Percentiles rank a stretch among this genome's conserved stretches.
Evolutionary conservation across 2,113 vertebrate species (phyloP).

Genomic region (Periophthalmodon schlosseri): DNA sequence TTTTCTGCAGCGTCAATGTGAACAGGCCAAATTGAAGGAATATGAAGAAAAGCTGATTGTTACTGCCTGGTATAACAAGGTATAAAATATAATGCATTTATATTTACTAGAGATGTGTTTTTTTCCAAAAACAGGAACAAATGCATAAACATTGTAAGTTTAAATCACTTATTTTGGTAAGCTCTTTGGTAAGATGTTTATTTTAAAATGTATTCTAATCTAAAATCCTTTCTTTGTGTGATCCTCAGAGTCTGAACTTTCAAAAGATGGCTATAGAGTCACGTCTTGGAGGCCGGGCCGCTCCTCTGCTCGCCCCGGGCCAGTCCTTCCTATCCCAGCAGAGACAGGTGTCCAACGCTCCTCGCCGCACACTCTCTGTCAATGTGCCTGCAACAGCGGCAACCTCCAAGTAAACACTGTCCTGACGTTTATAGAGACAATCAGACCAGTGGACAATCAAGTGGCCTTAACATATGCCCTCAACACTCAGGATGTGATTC

Average conservation of each 20-base stretch:
- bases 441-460: conserved; percentile 75
- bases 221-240: background rate
- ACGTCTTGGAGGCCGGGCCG: conserved; percentile 78
- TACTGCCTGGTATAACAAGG: conserved; percentile 98
- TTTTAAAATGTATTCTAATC: background rate
- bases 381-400: conserved; percentile 75
- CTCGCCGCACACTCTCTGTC: conserved; percentile 81
- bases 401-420: conserved; percentile 78
- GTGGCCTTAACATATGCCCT: conserved; percentile 76
- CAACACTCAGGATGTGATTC: conserved; percentile 12
- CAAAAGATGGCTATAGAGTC: conserved; percentile 93
- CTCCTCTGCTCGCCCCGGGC: conserved; percentile 63
- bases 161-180: no score
- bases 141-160: no score
- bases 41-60: conserved; percentile 96
- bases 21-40: conserved; percentile 89
- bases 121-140: background rate
- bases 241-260: conserved; percentile 85
- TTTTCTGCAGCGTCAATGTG: conserved; percentile 83
- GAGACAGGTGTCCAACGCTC: conserved; percentile 87
- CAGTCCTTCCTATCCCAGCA: conserved; percentile 94
- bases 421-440: conserved; percentile 12
- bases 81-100: conserved; percentile 50
- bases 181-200: no score
- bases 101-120: background rate